Percentiles rank a stretch among this genome's conserved stretches.
Evolutionary conservation across 2,888 invertebrate species (phyloP).

Genomic region (Eulithis testata): DNA sequence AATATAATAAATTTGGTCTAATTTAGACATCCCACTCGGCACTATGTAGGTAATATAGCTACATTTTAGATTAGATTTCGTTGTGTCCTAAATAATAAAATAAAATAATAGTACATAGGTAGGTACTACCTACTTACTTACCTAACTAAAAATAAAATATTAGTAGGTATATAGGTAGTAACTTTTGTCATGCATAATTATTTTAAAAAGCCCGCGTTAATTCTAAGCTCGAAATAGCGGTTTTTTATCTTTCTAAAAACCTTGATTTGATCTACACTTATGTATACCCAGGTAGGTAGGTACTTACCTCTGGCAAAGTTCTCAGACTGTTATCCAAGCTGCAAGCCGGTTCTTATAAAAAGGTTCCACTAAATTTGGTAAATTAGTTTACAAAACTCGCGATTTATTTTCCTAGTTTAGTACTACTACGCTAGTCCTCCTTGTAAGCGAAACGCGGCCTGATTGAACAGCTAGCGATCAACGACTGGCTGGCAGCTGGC

Average conservation of each 20-base stretch:
- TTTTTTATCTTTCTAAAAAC: conserved; percentile 7
- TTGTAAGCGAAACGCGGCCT: neutral
- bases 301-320: conserved; percentile 2
- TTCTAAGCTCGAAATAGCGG: neutral
- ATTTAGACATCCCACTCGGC: too few species aligned
- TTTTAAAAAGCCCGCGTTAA: neutral
- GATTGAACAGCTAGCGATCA: neutral
- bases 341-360: neutral
- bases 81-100: too few species aligned
- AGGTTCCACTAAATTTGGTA: neutral
- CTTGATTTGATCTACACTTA: conserved; percentile 1
- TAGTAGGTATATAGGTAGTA: too few species aligned
- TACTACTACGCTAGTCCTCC: too few species aligned
- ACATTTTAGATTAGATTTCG: too few species aligned
- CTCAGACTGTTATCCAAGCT: neutral
- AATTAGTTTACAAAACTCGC: neutral
- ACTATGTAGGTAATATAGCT: too few species aligned
- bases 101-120: too few species aligned
- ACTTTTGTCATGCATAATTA: too few species aligned
- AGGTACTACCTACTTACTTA: too few species aligned
- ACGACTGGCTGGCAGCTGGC: neutral
- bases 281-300: neutral
- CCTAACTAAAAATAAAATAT: too few species aligned
- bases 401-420: neutral
- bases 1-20: too few species aligned